Conservation (phyloP, 2,113 vertebrate genomes). For the Pollachius pollachius region DNA sequence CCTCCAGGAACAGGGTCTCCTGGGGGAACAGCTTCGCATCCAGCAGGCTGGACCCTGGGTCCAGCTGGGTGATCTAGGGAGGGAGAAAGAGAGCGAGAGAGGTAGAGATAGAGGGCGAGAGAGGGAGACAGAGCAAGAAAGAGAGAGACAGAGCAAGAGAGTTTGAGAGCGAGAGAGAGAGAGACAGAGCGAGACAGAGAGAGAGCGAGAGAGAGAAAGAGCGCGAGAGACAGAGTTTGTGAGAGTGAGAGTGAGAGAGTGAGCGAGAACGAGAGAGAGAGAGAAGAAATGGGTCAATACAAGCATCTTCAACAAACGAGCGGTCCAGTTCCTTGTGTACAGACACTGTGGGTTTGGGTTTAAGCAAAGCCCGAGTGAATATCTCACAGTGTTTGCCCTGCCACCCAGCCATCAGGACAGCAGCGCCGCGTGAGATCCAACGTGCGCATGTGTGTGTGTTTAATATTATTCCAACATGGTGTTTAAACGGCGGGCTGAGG, state of each 20-base stretch:
- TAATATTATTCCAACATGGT: constrained; percentile 51
- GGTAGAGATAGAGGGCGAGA: background rate
- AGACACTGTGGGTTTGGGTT: background rate
- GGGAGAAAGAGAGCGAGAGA: background rate
- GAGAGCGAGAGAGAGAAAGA: background rate
- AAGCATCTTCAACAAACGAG: background rate
- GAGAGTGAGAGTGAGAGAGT: background rate
- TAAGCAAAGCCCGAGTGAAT: constrained; percentile 1
- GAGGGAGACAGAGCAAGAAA: background rate
- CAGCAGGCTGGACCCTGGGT: constrained; percentile 87
- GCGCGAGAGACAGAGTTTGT: background rate
- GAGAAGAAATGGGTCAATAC: background rate
- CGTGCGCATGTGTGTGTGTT: constrained; percentile 9
- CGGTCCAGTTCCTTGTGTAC: background rate
- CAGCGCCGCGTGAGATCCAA: constrained; percentile 17
- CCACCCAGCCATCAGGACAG: background rate
- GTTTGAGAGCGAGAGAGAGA: constrained; percentile 2
- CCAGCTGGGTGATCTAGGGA: constrained; percentile 90
- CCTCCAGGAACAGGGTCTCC: constrained; percentile 98
- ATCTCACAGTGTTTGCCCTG: constrained; percentile 14
- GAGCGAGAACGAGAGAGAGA: background rate
- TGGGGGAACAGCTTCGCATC: constrained; percentile 97
- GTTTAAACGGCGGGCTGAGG: constrained; percentile 29
- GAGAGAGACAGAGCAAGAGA: no score
- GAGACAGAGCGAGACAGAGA: constrained; percentile 7